Base-by-base conservation (phyloP, 1,140 invertebrate species). In the Condylostylus longicornis region DNA sequence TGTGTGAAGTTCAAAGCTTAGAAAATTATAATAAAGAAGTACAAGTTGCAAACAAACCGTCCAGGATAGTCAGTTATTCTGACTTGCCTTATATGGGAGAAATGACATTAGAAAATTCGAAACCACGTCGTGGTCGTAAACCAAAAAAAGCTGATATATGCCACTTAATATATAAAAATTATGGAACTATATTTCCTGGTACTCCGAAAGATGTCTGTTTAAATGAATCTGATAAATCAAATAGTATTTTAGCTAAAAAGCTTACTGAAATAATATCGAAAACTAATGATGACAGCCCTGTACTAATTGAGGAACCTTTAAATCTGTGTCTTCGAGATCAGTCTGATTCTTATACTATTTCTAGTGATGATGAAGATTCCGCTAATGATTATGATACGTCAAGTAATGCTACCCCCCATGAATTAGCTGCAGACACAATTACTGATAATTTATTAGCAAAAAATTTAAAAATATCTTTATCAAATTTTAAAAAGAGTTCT, bases 91-190 rank as follows among this genome's bases (percentile, higher is more conserved):
- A 87, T 55, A 87, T 88, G 82, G 84, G 85, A 2, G 84, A 88
- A 51, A 85, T 88, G 64, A 86, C 82, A 0, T 54, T 88, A 38
- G 82, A 87, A 52, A 83, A 87, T 56, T 81, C 77, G 9, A 79
- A 85, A 47, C 83, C 83, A 0, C 59, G 83, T 20, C 67, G 85
- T 42, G 83, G 84, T 0, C 63, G 85, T 9, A 89, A 89, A 45
- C 85, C 84, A 1, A 88, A 88, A 48, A 88, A 86, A 49, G 82
- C 82, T 0, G 84, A 89, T 50, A 87, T 88, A 41, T 88, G 83
- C 45, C 83, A 87, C 48, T 61, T 89, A n/a, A 87, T 88, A 45
- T 86, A 86, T 50, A 87, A 87, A 46, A 87, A 87, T 52, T 87
- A 87, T 48, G 84, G 82, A 0, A 86, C 79, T 0, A 81, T 84